These are phyloP conservation scores for Eupithecia tripunctaria DNA, from an alignment of 2,888 invertebrate species.

Conservation along the genomic window DNA sequence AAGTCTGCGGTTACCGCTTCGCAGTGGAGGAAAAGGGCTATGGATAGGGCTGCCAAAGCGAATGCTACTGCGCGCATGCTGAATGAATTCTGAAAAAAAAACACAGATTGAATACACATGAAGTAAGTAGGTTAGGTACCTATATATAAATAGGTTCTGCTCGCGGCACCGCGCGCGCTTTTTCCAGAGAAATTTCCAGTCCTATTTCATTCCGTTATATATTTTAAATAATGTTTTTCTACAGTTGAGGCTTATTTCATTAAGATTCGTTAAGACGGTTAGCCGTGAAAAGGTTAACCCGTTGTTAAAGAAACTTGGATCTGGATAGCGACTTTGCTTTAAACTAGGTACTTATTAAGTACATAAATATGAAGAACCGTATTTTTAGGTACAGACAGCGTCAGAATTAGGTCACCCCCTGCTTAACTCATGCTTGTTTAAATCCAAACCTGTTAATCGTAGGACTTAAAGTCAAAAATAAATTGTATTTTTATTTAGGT, in stretches of 20 bases:
- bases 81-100: constrained; percentile 33
- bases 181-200: not conserved
- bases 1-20: constrained; percentile 62
- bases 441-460: too few relatives aligned
- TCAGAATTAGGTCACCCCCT: too few relatives aligned
- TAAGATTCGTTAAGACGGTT: not conserved
- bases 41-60: constrained; percentile 56
- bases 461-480: too few relatives aligned
- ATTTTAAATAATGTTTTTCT: too few relatives aligned
- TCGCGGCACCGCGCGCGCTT: not conserved
- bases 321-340: not conserved
- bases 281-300: not conserved
- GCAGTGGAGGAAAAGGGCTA: constrained; percentile 59
- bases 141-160: not conserved
- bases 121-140: too few relatives aligned
- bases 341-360: too few relatives aligned
- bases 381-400: too few relatives aligned
- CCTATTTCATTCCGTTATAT: too few relatives aligned
- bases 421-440: too few relatives aligned
- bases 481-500: too few relatives aligned
- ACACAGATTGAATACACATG: not conserved
- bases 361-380: too few relatives aligned
- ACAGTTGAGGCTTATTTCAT: not conserved
- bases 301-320: too few relatives aligned
- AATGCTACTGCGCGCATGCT: constrained; percentile 65